Percentiles rank a stretch among this genome's conserved stretches.
These are phyloP conservation scores for Plagiodera versicolora DNA, from an alignment of 2,888 invertebrate genomes.

Conservation along the genomic window DNA sequence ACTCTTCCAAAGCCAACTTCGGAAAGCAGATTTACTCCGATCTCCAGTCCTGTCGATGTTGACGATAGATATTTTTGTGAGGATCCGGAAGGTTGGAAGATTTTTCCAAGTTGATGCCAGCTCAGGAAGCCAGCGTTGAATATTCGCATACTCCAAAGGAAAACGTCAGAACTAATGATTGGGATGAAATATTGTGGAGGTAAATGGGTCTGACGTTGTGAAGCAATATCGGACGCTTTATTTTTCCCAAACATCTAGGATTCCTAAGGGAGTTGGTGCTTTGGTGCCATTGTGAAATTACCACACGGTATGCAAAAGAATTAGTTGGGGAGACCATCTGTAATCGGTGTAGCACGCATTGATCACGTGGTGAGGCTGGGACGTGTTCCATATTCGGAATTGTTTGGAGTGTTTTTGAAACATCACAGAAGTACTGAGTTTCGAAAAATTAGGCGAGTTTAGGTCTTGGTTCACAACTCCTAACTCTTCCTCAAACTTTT, in stretches of 20 bases:
- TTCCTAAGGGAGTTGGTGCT: not conserved
- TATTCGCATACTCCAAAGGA: slow-evolving; percentile 1
- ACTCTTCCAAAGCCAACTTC: slow-evolving; percentile 17
- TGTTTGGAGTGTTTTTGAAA: too few species aligned
- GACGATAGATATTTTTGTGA: not conserved
- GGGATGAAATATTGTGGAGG: slow-evolving; percentile 14
- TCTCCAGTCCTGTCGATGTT: not conserved
- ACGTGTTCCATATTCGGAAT: too few species aligned
- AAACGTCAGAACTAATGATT: slow-evolving; percentile 23
- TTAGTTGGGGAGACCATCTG: too few species aligned
- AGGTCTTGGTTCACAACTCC: too few species aligned
- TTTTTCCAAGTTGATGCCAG: slow-evolving; percentile 16
- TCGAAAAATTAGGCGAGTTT: too few species aligned
- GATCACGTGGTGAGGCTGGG: too few species aligned
- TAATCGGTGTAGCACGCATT: too few species aligned
- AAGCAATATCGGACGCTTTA: not conserved
- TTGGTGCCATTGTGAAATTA: not conserved
- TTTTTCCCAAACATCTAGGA: not conserved
- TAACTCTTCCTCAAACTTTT: too few species aligned
- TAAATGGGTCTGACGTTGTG: slow-evolving; percentile 6
- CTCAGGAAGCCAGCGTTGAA: slow-evolving; percentile 10
- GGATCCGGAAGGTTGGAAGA: not conserved
- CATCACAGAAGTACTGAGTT: too few species aligned
- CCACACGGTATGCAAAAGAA: too few species aligned
- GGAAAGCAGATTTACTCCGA: slow-evolving; percentile 18